phyloP scores from a whole-genome alignment of 2,797 vertebrate genomes.

The Danio tinwini region DNA sequence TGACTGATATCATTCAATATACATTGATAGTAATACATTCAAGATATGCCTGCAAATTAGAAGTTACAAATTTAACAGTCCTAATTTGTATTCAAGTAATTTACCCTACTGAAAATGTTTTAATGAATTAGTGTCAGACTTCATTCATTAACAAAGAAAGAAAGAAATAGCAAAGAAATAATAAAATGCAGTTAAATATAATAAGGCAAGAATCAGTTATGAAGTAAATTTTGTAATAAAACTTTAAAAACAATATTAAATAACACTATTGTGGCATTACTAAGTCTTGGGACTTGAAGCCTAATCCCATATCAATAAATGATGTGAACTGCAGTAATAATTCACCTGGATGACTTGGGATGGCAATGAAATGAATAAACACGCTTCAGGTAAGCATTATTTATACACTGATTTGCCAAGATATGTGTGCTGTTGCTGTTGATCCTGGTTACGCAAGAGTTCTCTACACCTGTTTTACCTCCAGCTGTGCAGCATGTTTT shows the following conservation, averaged over 20 bases:
- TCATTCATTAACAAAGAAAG: no score
- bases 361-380: background rate
- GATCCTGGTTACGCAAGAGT: background rate
- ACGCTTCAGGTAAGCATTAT: background rate
- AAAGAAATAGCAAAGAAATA: background rate
- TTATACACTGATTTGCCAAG: background rate
- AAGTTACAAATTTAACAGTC: no score
- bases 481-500: background rate
- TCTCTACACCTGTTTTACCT: background rate
- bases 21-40: no score
- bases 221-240: background rate
- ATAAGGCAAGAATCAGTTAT: background rate
- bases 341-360: slow-evolving; percentile 11
- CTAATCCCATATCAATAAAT: slow-evolving; percentile 4
- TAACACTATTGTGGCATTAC: slow-evolving; percentile 1
- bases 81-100: no score
- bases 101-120: no score
- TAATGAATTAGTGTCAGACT: no score
- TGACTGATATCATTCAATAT: no score
- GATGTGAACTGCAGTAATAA: slow-evolving; percentile 17
- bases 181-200: background rate
- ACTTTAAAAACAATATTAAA: background rate
- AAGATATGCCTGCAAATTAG: no score
- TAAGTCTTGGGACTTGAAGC: slow-evolving; percentile 11
- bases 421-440: background rate